Percentiles rank a stretch among this genome's conserved stretches.
Evolutionary conservation across 2,797 vertebrate species (phyloP).

Genomic region (Trachops cirrhosus): DNA sequence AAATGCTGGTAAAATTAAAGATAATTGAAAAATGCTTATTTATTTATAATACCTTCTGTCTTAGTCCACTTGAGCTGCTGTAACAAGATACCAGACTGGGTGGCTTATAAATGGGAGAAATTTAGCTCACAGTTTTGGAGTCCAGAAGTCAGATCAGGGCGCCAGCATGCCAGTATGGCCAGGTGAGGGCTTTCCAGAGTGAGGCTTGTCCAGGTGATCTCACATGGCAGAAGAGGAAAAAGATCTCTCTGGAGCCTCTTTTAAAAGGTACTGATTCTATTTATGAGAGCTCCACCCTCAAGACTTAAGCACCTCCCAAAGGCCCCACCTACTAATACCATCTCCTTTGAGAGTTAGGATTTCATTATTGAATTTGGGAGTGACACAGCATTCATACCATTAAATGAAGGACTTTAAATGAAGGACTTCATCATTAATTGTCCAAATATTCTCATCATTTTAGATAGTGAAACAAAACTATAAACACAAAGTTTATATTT

Average conservation of each 20-base stretch:
- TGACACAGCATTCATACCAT: neutral
- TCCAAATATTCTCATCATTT: neutral
- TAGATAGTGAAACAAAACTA: neutral
- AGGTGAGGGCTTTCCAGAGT: neutral
- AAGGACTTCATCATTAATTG: neutral
- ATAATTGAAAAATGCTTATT: neutral
- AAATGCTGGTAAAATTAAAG: slow-evolving; percentile 1
- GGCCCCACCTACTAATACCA: neutral
- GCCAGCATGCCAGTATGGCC: too few species aligned
- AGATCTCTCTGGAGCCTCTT: neutral
- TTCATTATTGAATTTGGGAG: neutral
- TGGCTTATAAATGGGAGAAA: neutral
- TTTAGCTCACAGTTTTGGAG: neutral
- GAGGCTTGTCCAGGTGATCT: neutral
- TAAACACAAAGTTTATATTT: neutral
- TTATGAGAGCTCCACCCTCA: neutral
- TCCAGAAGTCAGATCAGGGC: neutral
- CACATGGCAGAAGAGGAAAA: too few species aligned
- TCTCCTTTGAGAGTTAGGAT: neutral
- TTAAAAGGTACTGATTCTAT: neutral
- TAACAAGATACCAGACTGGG: neutral
- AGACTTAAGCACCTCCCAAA: neutral
- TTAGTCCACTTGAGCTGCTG: neutral
- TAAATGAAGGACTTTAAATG: neutral
- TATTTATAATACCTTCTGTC: neutral